Conservation (phyloP, 2,797 vertebrate genomes). For the Melanotaenia trifasciata region DNA sequence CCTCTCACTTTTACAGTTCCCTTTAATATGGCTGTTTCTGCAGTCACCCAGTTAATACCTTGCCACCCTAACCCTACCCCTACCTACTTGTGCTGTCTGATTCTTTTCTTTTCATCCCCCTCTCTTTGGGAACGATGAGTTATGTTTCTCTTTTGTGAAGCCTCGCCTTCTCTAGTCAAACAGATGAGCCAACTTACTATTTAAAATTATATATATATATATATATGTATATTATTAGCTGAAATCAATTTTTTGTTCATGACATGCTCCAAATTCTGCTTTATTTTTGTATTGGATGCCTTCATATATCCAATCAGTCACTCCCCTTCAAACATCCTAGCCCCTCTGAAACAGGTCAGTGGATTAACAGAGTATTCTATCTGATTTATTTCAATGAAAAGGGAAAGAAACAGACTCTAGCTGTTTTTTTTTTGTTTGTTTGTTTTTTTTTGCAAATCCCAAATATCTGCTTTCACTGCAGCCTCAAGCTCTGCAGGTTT, state of each 20-base stretch:
- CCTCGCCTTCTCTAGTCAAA: slow-evolving; percentile 30
- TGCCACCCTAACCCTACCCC: not conserved
- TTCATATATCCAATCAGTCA: slow-evolving; percentile 20
- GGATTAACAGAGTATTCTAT: slow-evolving; percentile 32
- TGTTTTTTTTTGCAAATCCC: slow-evolving; percentile 12
- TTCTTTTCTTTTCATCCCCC: slow-evolving; percentile 6
- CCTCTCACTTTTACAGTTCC: slow-evolving; percentile 38
- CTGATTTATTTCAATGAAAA: slow-evolving; percentile 43
- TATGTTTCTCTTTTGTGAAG: slow-evolving; percentile 20
- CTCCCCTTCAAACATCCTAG: slow-evolving; percentile 26
- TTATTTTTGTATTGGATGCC: slow-evolving; percentile 48
- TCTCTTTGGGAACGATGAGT: slow-evolving; percentile 14
- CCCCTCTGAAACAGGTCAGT: slow-evolving; percentile 33
- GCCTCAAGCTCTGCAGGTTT: slow-evolving; percentile 12
- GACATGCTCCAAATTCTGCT: slow-evolving; percentile 22
- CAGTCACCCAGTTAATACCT: slow-evolving; percentile 29
- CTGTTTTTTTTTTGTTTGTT: not conserved
- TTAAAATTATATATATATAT: not conserved
- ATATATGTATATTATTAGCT: not conserved
- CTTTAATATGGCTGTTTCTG: slow-evolving; percentile 43
- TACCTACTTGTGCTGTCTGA: slow-evolving; percentile 2
- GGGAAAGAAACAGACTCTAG: not conserved
- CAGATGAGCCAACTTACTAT: slow-evolving; percentile 18
- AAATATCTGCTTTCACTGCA: not conserved
- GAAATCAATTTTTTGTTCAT: not conserved